Evolutionary conservation across 2,797 vertebrate genomes (phyloP).

Genomic region (Morelia viridis): DNA sequence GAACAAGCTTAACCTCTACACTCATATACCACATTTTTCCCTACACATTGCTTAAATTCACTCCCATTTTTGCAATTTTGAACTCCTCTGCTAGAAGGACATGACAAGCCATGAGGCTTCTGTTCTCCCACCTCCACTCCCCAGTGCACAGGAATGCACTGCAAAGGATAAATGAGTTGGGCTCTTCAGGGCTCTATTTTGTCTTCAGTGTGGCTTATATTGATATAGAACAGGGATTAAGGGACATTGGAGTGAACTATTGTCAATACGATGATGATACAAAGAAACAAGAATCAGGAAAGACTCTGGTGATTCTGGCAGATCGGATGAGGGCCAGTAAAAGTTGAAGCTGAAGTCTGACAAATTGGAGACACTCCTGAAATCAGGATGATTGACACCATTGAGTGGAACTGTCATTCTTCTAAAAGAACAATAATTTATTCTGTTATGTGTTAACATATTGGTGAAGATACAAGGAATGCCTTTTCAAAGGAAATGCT

Average conservation of each 20-base stretch:
- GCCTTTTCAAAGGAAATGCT: background rate
- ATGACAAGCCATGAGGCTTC: background rate
- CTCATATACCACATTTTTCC: background rate
- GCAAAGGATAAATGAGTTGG: background rate
- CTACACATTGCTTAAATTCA: background rate
- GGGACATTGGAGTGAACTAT: too few species aligned
- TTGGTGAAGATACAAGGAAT: background rate
- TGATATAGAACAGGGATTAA: background rate
- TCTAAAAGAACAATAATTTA: background rate
- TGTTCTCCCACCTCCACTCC: background rate
- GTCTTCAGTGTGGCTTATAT: background rate
- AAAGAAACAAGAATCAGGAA: background rate
- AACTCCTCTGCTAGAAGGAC: background rate
- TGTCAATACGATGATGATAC: background rate
- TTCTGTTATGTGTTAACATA: background rate
- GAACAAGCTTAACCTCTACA: background rate
- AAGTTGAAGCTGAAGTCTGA: background rate
- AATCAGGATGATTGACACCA: background rate
- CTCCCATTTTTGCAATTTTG: background rate
- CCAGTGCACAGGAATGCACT: background rate
- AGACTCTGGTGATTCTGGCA: background rate
- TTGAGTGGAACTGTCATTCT: background rate
- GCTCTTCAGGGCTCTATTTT: background rate
- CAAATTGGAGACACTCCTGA: background rate
- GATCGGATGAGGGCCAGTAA: background rate